Evolutionary conservation across 2,797 vertebrate species (phyloP), one percentile per base, ranked within the genome.

Genomic region (Anas bahamensis): DNA sequence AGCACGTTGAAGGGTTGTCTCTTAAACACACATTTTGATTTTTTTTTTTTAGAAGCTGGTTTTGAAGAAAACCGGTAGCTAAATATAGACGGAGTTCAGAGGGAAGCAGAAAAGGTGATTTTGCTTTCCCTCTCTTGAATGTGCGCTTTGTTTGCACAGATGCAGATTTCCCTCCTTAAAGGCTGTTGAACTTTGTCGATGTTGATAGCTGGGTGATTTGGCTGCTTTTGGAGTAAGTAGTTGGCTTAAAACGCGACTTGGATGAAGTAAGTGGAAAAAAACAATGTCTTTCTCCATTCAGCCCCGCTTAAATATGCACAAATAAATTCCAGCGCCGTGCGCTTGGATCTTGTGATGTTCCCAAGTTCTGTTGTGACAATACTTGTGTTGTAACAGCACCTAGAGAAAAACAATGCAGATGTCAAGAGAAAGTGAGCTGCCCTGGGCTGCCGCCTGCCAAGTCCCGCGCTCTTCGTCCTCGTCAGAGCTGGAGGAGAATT

Each of bases 231-330:
- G 80, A 81, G 71, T 33, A 68, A 83, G 71, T 69, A 61, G 13
- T 92, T 95, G 92, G 91, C 91, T 95, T 89, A 19, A 82, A 75
- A 6, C 59, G 73, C 11, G 52, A 88, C 53, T 82, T 94, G 92
- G 86, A 93, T 71, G 86, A 83, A 85, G 79, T 65, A 48, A 86
- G 19, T 94, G 94, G 88, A 92, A 89, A 95, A 96, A 96, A 76
- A 44, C 70, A 89, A 29, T 55, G 55, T 72, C 48, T 85, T 83
- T 84, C 80, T 92, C 74, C 87, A 75, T 93, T 92, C 78, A 90
- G 18, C 44, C 35, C 71, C 5, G 18, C 44, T 95, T 86, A 91
- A 95, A 88, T 78, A 42, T 70, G 64, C 61, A 63, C 79, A 84
- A 76, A 86, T 87, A 88, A 84, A 95, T 93, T 70, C 87, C 75